phyloP scores from a whole-genome alignment of 2,888 invertebrate genomes.

The Orgyia antiqua region DNA sequence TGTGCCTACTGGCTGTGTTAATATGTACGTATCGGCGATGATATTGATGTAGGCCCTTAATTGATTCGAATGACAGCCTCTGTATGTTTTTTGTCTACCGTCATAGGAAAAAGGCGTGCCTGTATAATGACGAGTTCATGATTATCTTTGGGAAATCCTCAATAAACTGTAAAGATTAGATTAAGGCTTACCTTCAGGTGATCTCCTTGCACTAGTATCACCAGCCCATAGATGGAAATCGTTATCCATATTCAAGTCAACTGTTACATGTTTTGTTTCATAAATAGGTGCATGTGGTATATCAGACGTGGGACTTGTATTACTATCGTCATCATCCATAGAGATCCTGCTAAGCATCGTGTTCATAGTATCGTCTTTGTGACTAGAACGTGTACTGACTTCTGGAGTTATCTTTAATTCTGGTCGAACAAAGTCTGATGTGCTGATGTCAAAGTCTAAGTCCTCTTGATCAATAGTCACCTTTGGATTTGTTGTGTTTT shows the following conservation, averaged over 20 bases:
- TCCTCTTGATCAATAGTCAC: slow-evolving; percentile 92
- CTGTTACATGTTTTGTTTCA: slow-evolving; percentile 41
- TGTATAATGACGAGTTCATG: no score
- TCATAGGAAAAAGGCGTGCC: no score
- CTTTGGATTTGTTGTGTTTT: slow-evolving; percentile 84
- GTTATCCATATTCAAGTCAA: slow-evolving; percentile 39
- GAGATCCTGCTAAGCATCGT: slow-evolving; percentile 32
- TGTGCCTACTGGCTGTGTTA: no score
- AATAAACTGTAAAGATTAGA: not conserved
- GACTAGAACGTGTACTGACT: slow-evolving; percentile 12
- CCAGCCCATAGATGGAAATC: slow-evolving; percentile 78
- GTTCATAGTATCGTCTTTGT: slow-evolving; percentile 29
- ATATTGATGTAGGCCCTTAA: no score
- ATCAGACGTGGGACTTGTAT: slow-evolving; percentile 18
- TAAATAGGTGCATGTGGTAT: slow-evolving; percentile 38
- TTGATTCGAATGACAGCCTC: no score
- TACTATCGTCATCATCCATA: slow-evolving; percentile 33
- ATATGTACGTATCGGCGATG: no score
- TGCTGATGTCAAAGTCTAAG: slow-evolving; percentile 66
- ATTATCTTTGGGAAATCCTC: no score
- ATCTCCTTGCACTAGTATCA: slow-evolving; percentile 83
- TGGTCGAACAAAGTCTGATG: slow-evolving; percentile 19
- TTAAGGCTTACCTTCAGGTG: slow-evolving; percentile 81
- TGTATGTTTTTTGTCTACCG: no score
- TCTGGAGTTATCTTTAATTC: slow-evolving; percentile 18